These are phyloP conservation scores for Machimus atricapillus DNA, from an alignment of 2,888 invertebrate genomes.

Conservation along the genomic window DNA sequence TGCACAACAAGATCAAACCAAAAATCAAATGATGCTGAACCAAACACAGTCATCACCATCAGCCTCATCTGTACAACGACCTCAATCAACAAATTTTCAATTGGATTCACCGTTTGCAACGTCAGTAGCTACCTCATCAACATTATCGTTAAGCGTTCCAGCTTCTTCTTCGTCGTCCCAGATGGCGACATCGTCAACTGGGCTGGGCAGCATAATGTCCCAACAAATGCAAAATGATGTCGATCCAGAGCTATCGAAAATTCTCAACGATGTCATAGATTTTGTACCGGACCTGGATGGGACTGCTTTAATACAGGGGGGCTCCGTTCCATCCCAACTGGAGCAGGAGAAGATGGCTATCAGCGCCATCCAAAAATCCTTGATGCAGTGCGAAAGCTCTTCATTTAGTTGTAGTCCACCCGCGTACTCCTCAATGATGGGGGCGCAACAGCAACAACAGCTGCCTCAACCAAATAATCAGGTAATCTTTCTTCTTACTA, in stretches of 20 bases:
- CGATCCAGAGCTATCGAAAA: constrained; percentile 80
- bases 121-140: constrained; percentile 59
- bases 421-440: constrained; percentile 54
- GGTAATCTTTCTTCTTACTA: background rate
- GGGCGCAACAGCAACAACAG: constrained; percentile 51
- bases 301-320: constrained; percentile 55
- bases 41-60: constrained; percentile 49
- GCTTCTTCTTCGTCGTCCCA: constrained; percentile 44
- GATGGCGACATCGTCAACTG: constrained; percentile 42
- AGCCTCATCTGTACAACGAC: constrained; percentile 51
- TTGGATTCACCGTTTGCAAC: constrained; percentile 51
- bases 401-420: constrained; percentile 54
- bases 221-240: constrained; percentile 54
- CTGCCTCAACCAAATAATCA: constrained; percentile 43
- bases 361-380: constrained; percentile 85
- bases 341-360: constrained; percentile 76
- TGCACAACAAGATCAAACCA: constrained; percentile 54
- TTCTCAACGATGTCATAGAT: constrained; percentile 86
- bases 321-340: constrained; percentile 52
- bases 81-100: constrained; percentile 49
- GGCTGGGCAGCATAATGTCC: constrained; percentile 17
- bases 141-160: constrained; percentile 46
- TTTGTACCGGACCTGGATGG: constrained; percentile 69
- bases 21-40: constrained; percentile 50
- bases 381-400: constrained; percentile 84